Conservation (phyloP, 2,797 vertebrate species). For the Psittacula derbiana region DNA sequence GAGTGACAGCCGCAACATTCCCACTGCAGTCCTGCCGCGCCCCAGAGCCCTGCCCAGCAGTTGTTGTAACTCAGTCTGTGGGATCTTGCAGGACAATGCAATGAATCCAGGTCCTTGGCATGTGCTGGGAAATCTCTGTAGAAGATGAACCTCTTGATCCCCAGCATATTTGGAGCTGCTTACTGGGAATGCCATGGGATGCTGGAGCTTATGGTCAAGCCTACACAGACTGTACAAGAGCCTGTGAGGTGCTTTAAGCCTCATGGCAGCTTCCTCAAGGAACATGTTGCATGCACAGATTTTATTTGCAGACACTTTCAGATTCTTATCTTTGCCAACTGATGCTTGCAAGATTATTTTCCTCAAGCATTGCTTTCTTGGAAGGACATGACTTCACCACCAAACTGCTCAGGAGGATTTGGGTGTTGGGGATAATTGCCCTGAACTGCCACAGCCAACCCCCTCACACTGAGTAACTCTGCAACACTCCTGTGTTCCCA, state of each 20-base stretch:
- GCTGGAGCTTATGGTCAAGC: not conserved
- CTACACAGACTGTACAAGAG: not conserved
- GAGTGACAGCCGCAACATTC: constrained; percentile 31
- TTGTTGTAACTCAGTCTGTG: constrained; percentile 13
- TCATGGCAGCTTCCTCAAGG: not conserved
- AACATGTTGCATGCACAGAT: not conserved
- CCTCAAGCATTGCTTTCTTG: not conserved
- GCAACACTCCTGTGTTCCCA: not conserved
- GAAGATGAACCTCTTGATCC: not conserved
- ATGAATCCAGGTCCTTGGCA: constrained; percentile 12
- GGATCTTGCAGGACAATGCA: constrained; percentile 1
- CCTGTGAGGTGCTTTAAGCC: not conserved
- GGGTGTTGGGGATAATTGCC: not conserved
- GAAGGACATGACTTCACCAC: not conserved
- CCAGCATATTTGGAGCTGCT: not conserved
- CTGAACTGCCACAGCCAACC: not conserved
- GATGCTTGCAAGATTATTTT: not conserved
- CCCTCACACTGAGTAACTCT: not conserved
- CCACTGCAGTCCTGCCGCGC: not conserved
- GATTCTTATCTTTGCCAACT: not conserved
- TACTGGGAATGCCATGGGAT: not conserved
- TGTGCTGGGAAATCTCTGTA: not conserved
- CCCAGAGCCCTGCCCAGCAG: constrained; percentile 23
- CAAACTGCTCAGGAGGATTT: not conserved
- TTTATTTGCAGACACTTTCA: not conserved